Evolutionary conservation across 2,113 vertebrate genomes (phyloP), one percentile per base, ranked within the genome.

Genomic region (Urocynchramus pylzowi): DNA sequence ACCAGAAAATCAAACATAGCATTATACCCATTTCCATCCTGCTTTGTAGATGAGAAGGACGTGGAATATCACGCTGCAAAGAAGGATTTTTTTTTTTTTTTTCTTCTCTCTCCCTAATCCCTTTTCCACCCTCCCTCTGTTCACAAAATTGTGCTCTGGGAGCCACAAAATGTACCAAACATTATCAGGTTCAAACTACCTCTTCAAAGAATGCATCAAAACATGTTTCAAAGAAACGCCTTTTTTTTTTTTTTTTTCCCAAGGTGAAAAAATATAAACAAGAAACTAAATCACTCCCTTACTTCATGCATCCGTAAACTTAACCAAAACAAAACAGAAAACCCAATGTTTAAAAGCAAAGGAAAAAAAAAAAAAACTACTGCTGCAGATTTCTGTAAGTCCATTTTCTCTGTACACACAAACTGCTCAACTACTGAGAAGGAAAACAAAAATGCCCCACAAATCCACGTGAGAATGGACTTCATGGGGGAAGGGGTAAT

Each of bases 351-450:
- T 97, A 95, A 98, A 98, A 98, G 98, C 97, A 98, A 98, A 98
- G 97, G 33, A 56, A 98, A 98, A 92, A 98, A 98, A 92, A 98
- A 98, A 98, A 89, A 79, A 53, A 56, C 92, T 98, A 98, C 98
- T 97, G 98, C 97, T 97, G 97, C 98, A 97, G 96, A 96, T 97
- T 98, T 98, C 95, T 98, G 93, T 97, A 98, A 97, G 98, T 98
- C 97, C 98, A 95, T 98, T 97, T 99, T 98, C 98, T 99, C 98
- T 98, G 98, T 98, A 99, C 98, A 98, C 98, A 98, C 98, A 98
- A 98, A 98, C 98, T 98, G 98, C 97, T 98, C 93, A 96, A 93
- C 98, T 98, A 98, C 97, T 42, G 82, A 98, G 92, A 95, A 97
- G 93, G 83, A 96, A 96, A 96, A 90, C 49, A 75, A 97, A 97